Base-by-base conservation (phyloP, 2,888 invertebrate species). In the Drepanosiphum platanoidis region DNA sequence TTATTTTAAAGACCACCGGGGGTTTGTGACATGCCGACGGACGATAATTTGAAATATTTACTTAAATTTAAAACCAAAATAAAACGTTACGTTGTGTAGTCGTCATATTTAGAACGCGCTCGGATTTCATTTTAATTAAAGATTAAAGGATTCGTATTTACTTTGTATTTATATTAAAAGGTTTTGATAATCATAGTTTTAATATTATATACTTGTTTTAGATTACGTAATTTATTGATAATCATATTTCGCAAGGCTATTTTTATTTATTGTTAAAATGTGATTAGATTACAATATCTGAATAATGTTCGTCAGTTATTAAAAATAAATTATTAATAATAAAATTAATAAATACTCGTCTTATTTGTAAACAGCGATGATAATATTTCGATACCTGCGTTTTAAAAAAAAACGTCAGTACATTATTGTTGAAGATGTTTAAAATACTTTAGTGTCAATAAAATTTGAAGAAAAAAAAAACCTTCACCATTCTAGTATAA, bases 221-320 rank as follows among this genome's bases (percentile, higher is more conserved):
- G 1, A 58, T 75, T 58, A 34, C 75, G 52, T 75, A 75, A 75
- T 78, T 64, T 64, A 30, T n/a, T n/a, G 1, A 30, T 64, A 2
- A 68, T 68, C 39, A 13, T 64, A 39, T 78, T 78, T 34, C 11
- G 78, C 22, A 64, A 78, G 18, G 11, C 39, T 22, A 78, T 64
- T 64, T 42, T 61, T 42, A 30, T 32, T 22, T 66, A 32, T 42
- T 27, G 8, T 79, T n/a, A 32, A 32, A 32, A 46, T 34, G 68
- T 46, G 79, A 68, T 79, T 68, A 79, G 79, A 79, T 68, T 79
- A 46, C 15, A 32, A 32, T 22, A 42, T 66, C 42, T 64, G 64
- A 78, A 78, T 66, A 42, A 42, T 66, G 32, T 79, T 79, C 42
- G 22, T n/a, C 3, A 42, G 32, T 30, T 61, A 64, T 34, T 36